A percentile compares a stretch with the other conserved stretches of the same genome.
These are phyloP conservation scores for Orchesella flavescens DNA, from an alignment of 2,888 invertebrate species.

Conservation along the genomic window DNA sequence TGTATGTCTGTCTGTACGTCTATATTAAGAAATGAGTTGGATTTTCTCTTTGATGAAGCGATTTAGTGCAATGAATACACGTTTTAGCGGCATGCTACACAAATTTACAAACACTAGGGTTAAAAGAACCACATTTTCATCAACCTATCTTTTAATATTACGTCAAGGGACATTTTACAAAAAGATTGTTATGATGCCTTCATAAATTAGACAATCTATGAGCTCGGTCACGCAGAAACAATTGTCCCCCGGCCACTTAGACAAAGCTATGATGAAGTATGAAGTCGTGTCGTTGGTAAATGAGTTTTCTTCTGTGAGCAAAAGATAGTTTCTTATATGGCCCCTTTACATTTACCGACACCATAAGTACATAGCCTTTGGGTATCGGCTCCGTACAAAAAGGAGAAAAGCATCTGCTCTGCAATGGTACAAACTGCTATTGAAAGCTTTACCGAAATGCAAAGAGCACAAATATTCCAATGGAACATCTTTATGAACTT, in stretches of 20 bases:
- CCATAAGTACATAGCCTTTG: slow-evolving; percentile 24
- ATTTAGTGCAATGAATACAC: no score
- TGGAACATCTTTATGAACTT: slow-evolving; percentile 15
- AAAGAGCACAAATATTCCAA: slow-evolving; percentile 21
- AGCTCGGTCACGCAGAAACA: slow-evolving; percentile 52
- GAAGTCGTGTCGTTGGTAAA: slow-evolving; percentile 27
- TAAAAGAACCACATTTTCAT: no score
- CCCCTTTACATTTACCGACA: slow-evolving; percentile 37
- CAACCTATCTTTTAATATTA: no score
- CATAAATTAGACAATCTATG: no score
- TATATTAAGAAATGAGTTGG: no score
- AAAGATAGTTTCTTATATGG: slow-evolving; percentile 15
- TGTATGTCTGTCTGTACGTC: no score
- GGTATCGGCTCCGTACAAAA: slow-evolving; percentile 45
- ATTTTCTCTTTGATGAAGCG: no score
- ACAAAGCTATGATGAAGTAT: slow-evolving; percentile 9
- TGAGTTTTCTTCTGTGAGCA: slow-evolving; percentile 16
- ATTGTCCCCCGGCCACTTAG: slow-evolving; percentile 34
- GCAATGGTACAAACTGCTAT: slow-evolving; percentile 26
- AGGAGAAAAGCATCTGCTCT: slow-evolving; percentile 40
- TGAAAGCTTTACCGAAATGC: slow-evolving; percentile 9
- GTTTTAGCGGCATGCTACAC: no score
- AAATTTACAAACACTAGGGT: no score
- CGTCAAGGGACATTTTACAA: no score
- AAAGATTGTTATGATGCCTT: no score